These are phyloP conservation scores for Drosophila paranaensis DNA, from an alignment of 2,888 invertebrate species.

Conservation along the genomic window DNA sequence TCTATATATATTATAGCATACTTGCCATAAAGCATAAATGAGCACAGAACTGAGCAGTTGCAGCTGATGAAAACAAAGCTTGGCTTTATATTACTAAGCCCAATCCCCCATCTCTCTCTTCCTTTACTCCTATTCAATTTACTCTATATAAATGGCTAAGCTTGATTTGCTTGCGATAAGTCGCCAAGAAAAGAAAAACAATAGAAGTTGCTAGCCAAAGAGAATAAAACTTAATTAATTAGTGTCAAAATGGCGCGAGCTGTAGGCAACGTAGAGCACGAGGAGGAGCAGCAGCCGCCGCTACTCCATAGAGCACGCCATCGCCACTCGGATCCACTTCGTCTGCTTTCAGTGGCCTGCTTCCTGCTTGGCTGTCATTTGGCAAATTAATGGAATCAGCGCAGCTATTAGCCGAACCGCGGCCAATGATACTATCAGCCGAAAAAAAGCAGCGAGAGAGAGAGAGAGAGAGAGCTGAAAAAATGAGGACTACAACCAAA, in stretches of 20 bases:
- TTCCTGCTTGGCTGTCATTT: conserved; percentile 67
- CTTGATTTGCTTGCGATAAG: conserved; percentile 50
- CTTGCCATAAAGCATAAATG: conserved; percentile 46
- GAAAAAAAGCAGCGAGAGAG: not conserved
- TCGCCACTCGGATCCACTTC: conserved; percentile 16
- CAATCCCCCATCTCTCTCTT: not conserved
- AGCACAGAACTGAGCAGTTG: not conserved
- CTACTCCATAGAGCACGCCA: conserved; percentile 8
- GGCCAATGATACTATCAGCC: conserved; percentile 47
- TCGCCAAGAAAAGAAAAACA: conserved; percentile 16
- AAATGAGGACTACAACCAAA: conserved; percentile 14
- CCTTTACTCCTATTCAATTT: conserved; percentile 8
- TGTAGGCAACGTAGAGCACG: conserved; percentile 6
- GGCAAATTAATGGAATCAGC: conserved; percentile 80
- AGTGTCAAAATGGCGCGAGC: conserved; percentile 71
- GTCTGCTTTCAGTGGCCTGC: conserved; percentile 20
- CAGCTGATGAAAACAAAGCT: conserved; percentile 1
- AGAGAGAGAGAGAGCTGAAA: not conserved
- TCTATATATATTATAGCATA: conserved; percentile 25
- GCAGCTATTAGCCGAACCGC: conserved; percentile 71
- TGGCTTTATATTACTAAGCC: conserved; percentile 4
- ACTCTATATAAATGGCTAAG: conserved; percentile 36
- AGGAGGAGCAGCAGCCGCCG: not conserved
- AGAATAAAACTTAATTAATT: conserved; percentile 73
- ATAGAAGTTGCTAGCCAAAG: conserved; percentile 12